Evolutionary conservation across 2,888 invertebrate species (phyloP).

Genomic region (Aphidoletes aphidimyza): DNA sequence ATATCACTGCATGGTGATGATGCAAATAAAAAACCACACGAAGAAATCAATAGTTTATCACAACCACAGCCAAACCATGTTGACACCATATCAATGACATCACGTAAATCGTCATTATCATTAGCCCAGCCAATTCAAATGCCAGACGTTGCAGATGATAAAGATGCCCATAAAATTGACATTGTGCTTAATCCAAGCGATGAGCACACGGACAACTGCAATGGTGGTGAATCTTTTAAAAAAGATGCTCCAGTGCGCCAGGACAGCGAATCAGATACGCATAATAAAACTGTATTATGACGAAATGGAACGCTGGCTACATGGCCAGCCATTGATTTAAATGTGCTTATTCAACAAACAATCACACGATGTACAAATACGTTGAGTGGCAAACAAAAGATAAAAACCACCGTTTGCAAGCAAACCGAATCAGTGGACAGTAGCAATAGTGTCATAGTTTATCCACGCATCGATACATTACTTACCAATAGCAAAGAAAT

Average conservation of each 20-base stretch:
- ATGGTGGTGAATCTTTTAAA: background rate
- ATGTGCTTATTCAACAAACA: slow-evolving; percentile 65
- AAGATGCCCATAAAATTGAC: slow-evolving; percentile 7
- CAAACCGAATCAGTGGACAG: slow-evolving; percentile 5
- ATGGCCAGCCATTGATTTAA: slow-evolving; percentile 67
- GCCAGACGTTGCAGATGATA: background rate
- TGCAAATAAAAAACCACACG: background rate
- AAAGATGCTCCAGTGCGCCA: background rate
- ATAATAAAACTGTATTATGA: slow-evolving; percentile 63
- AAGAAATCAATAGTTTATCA: background rate
- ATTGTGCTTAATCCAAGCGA: background rate
- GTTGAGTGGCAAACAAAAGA: slow-evolving; percentile 32
- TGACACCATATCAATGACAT: slow-evolving; percentile 29
- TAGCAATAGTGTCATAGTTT: background rate
- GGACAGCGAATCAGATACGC: slow-evolving; percentile 14
- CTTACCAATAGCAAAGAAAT: slow-evolving; percentile 57
- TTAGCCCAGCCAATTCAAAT: slow-evolving; percentile 13
- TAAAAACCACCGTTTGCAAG: slow-evolving; percentile 1
- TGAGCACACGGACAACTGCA: background rate
- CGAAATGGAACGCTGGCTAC: slow-evolving; percentile 68
- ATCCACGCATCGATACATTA: slow-evolving; percentile 5
- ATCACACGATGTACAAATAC: slow-evolving; percentile 59
- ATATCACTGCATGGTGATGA: background rate
- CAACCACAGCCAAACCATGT: background rate
- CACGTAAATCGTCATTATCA: slow-evolving; percentile 40